Evolutionary conservation across 2,888 invertebrate genomes (phyloP).

Genomic region (Mechanitis mazaeus): DNA sequence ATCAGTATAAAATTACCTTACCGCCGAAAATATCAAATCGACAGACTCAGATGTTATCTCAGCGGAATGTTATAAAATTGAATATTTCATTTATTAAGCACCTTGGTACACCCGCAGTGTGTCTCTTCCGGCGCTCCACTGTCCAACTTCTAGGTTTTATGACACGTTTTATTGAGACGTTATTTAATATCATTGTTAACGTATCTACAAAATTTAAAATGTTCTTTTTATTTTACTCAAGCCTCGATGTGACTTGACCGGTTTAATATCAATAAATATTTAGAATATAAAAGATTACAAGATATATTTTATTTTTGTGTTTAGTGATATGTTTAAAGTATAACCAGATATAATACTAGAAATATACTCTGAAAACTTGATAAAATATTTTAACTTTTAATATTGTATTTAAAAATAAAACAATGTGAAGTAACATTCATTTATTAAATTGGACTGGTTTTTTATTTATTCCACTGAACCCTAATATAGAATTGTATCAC

Average conservation of each 20-base stretch:
- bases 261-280: slow-evolving; percentile 58
- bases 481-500: slow-evolving; percentile 34
- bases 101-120: slow-evolving; percentile 55
- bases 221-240: slow-evolving; percentile 41
- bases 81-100: slow-evolving; percentile 68
- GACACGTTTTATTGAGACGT: slow-evolving; percentile 66
- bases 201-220: slow-evolving; percentile 58
- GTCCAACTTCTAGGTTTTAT: slow-evolving; percentile 47
- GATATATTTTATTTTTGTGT: slow-evolving; percentile 19
- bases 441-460: not conserved
- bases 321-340: no score
- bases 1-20: slow-evolving; percentile 67
- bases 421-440: not conserved
- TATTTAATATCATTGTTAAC: slow-evolving; percentile 73
- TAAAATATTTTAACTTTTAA: no score
- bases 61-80: slow-evolving; percentile 72
- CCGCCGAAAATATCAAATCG: slow-evolving; percentile 76
- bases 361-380: no score
- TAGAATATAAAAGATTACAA: slow-evolving; percentile 41
- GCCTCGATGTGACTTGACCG: slow-evolving; percentile 44
- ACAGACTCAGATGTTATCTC: slow-evolving; percentile 71
- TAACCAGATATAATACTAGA: no score
- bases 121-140: slow-evolving; percentile 49
- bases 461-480: not conserved
- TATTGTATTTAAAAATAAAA: slow-evolving; percentile 5